phyloP scores from a whole-genome alignment of 2,888 invertebrate genomes.

The Ditula angustiorana region DNA sequence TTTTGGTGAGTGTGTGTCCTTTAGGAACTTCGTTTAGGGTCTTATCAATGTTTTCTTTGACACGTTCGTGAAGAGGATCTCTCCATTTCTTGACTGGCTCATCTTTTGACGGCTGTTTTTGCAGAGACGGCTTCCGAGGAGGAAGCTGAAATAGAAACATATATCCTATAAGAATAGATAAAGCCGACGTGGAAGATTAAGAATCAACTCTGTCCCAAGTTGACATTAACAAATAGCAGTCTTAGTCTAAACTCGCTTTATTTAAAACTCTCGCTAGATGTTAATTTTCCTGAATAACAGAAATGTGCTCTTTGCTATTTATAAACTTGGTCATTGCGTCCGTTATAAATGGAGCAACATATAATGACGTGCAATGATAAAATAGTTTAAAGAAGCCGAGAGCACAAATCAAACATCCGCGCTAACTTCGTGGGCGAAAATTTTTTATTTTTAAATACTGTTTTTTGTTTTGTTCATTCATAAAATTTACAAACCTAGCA shows the following conservation, averaged over 20 bases:
- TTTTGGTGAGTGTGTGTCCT: slow-evolving; percentile 81
- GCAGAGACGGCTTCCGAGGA: slow-evolving; percentile 76
- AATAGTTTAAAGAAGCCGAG: slow-evolving; percentile 18
- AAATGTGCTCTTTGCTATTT: slow-evolving; percentile 17
- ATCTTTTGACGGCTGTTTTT: slow-evolving; percentile 80
- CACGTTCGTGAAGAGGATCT: slow-evolving; percentile 80
- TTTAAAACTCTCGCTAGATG: neutral
- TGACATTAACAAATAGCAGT: neutral
- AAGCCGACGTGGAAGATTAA: neutral
- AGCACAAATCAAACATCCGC: slow-evolving; percentile 28
- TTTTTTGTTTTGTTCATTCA: slow-evolving; percentile 26
- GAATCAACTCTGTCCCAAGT: neutral
- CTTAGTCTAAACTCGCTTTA: neutral
- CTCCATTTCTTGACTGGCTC: slow-evolving; percentile 82
- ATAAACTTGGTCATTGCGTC: slow-evolving; percentile 9
- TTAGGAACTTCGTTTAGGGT: slow-evolving; percentile 80
- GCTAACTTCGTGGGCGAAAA: slow-evolving; percentile 23
- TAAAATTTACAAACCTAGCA: slow-evolving; percentile 25
- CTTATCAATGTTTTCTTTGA: slow-evolving; percentile 83
- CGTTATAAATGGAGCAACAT: slow-evolving; percentile 15
- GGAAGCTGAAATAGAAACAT: slow-evolving; percentile 65
- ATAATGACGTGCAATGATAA: slow-evolving; percentile 29
- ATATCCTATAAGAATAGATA: neutral
- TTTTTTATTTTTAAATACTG: slow-evolving; percentile 10
- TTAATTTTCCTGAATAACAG: slow-evolving; percentile 10